Percentiles rank a stretch among this genome's conserved stretches.
Evolutionary conservation across 2,888 invertebrate genomes (phyloP).

Genomic region (Leptopilina syphax): DNA sequence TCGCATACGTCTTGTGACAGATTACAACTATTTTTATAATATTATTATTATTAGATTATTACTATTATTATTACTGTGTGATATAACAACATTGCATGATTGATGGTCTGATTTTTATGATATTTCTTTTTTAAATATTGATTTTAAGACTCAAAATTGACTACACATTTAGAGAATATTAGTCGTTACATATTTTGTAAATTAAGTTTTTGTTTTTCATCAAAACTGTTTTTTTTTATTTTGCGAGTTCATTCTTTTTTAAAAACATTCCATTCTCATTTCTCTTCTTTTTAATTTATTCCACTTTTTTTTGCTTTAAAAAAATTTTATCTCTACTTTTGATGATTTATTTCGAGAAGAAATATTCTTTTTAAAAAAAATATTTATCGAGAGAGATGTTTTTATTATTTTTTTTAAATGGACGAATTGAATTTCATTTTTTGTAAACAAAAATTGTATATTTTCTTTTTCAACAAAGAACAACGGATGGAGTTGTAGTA

Average conservation of each 20-base stretch:
- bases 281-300: background rate
- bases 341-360: too few relatives aligned
- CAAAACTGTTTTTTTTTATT: background rate
- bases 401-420: background rate
- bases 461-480: background rate
- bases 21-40: background rate
- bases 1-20: slow-evolving; percentile 17
- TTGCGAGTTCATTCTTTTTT: background rate
- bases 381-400: background rate
- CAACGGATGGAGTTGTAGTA: background rate
- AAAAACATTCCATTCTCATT: background rate
- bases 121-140: background rate
- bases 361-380: background rate
- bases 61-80: slow-evolving; percentile 7
- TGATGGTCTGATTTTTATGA: slow-evolving; percentile 7
- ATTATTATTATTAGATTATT: too few relatives aligned
- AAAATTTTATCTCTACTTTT: too few relatives aligned
- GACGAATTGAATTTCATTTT: background rate
- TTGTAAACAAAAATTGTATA: background rate
- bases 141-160: slow-evolving; percentile 21
- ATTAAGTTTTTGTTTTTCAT: background rate
- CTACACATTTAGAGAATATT: slow-evolving; percentile 30
- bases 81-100: slow-evolving; percentile 41
- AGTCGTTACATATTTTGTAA: background rate
- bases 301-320: background rate